A percentile compares a stretch with the other conserved stretches of the same genome.
Evolutionary conservation across 2,888 invertebrate genomes (phyloP).

Genomic region (Cabera pusaria): DNA sequence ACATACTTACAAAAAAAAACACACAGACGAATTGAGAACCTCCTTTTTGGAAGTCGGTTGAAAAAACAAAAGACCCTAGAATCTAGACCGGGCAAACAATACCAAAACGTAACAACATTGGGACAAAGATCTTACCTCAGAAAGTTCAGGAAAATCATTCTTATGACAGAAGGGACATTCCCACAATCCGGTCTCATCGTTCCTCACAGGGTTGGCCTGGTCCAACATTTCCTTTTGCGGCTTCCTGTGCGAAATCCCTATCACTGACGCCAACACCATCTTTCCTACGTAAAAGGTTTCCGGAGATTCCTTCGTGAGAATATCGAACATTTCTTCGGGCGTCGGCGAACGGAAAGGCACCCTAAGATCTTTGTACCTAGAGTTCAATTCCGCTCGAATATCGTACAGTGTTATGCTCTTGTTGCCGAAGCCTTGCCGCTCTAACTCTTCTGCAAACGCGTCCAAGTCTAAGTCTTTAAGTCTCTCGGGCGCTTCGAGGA

Average conservation of each 20-base stretch:
- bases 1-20: too few species aligned
- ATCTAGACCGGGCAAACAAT: too few species aligned
- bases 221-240: conserved; percentile 97
- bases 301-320: conserved; percentile 97
- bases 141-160: conserved; percentile 97
- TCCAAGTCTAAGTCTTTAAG: conserved; percentile 98
- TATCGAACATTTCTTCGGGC: conserved; percentile 95
- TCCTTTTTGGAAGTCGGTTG: too few species aligned
- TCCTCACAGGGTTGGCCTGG: conserved; percentile 97
- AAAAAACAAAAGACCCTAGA: too few species aligned
- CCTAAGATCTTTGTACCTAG: conserved; percentile 95
- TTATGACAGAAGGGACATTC: conserved; percentile 98
- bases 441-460: conserved; percentile 98
- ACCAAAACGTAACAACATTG: background rate
- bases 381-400: conserved; percentile 97
- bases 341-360: conserved; percentile 90
- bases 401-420: conserved; percentile 98
- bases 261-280: conserved; percentile 91
- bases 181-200: conserved; percentile 97
- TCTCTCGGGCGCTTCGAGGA: conserved; percentile 96
- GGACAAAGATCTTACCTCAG: conserved; percentile 84
- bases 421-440: conserved; percentile 94
- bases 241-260: conserved; percentile 92
- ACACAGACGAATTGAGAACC: too few species aligned
- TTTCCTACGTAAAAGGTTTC: conserved; percentile 96